phyloP scores from a whole-genome alignment of 30 jellyfish, hydroid and myxozoan species.

The Aurelia aurita complex sp. Pacific region DNA sequence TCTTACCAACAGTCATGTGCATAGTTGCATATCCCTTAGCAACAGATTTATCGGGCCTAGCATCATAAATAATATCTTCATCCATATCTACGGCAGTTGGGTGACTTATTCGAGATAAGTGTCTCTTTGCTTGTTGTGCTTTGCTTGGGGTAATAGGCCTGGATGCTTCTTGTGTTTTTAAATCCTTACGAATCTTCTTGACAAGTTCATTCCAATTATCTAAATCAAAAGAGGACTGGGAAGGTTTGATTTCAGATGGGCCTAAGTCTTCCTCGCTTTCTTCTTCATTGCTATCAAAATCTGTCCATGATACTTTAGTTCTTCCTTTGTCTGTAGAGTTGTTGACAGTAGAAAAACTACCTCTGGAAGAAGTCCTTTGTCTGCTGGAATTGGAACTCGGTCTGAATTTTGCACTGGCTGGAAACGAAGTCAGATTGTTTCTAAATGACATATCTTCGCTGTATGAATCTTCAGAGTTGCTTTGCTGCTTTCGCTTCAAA shows the following conservation, averaged over 20 bases:
- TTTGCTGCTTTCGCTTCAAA: constrained; percentile 3
- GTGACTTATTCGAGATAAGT: constrained; percentile 29
- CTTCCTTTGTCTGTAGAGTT: neutral
- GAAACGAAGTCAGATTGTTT: neutral
- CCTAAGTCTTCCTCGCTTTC: neutral
- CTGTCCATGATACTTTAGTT: neutral
- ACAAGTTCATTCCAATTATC: constrained; percentile 50
- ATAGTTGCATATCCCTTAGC: constrained; percentile 65
- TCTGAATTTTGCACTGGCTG: neutral
- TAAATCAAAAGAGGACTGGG: constrained; percentile 13
- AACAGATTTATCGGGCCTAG: constrained; percentile 54
- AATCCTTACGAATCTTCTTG: constrained; percentile 21
- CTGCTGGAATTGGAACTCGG: neutral
- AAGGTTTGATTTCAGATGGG: neutral
- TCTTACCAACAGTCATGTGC: constrained; percentile 64
- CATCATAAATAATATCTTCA: constrained; percentile 52
- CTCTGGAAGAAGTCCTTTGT: neutral
- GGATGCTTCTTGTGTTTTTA: constrained; percentile 18
- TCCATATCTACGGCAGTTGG: constrained; percentile 37
- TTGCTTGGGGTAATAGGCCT: constrained; percentile 5
- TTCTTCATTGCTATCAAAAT: neutral
- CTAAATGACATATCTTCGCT: neutral
- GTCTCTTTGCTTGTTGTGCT: neutral
- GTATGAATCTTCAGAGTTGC: neutral
- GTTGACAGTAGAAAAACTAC: neutral